Evolutionary conservation across 2,113 vertebrate genomes (phyloP), one percentile per base, ranked within the genome.

Genomic region (Herpailurus yagouaroundi): DNA sequence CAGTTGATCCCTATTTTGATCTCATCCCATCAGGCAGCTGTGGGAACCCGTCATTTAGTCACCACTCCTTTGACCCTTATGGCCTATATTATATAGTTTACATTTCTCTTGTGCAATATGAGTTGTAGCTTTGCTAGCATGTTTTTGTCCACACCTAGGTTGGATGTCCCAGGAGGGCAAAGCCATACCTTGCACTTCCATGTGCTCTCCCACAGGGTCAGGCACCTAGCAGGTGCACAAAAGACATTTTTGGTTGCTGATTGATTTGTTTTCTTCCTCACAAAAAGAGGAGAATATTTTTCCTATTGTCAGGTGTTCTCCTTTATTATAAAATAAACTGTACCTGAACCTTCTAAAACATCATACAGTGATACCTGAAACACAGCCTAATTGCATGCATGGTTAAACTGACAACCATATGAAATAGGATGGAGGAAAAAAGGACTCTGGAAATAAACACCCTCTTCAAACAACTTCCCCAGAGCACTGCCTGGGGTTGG

Each of bases 1-100:
- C 90, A 31, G 81, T 97, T 97, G 94, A 94, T 96, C 96, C 92
- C 52, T 36, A 19, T 88, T 96, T 87, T 82, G 64, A 92, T 90
- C 80, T 89, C 84, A 68, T 94, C 74, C 79, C 33, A 0, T 84
- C 60, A 66, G 95, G 57, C 98, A 98, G 94, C 94, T 96, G 92
- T 97, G 87, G 94, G 85, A 96, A 74, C 33, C 57, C 66, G 27
- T 96, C 95, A 85, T n/a, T 82, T 79, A 77, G 52, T 90, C 85
- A 68, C 69, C 60, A 92, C 84, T 85, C 48, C 50, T 73, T 81
- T 89, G 92, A 38, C 90, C 23, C 83, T 83, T 36, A 16, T 0
- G 9, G n/a, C 84, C 89, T 77, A 5, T 45, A 4, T 13, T 41
- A 19, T 63, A 66, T 60, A 48, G 29, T 92, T 89, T 77, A 45